phyloP scores from a whole-genome alignment of 2,113 vertebrate genomes.

The Sciurus niger region DNA sequence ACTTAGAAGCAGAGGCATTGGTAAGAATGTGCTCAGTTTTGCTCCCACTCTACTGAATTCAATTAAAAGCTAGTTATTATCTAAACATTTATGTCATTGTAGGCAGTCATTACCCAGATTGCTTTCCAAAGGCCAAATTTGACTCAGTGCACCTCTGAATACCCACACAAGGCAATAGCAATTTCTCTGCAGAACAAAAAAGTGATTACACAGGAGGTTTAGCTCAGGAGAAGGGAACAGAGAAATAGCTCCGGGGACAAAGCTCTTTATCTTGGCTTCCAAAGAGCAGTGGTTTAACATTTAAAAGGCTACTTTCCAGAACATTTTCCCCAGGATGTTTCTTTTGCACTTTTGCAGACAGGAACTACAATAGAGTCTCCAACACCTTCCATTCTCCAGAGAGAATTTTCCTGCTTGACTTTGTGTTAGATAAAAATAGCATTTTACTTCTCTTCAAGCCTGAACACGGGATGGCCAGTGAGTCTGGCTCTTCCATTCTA shows the following conservation, averaged over 20 bases:
- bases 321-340: slow-evolving; percentile 26
- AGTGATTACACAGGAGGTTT: slow-evolving; percentile 36
- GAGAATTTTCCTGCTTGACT: slow-evolving; percentile 48
- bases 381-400: background rate
- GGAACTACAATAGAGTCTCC: background rate
- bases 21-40: background rate
- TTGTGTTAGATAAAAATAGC: slow-evolving; percentile 62
- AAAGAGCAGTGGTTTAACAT: slow-evolving; percentile 58
- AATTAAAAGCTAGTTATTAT: slow-evolving; percentile 70
- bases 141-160: slow-evolving; percentile 45
- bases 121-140: slow-evolving; percentile 70
- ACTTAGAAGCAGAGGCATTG: background rate
- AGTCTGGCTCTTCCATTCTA: background rate
- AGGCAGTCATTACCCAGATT: slow-evolving; percentile 66
- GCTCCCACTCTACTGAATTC: slow-evolving; percentile 41
- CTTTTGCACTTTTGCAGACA: background rate
- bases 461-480: slow-evolving; percentile 8
- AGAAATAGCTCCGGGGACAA: slow-evolving; percentile 65
- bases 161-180: background rate
- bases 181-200: slow-evolving; percentile 53
- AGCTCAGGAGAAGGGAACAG: background rate
- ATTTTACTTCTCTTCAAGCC: slow-evolving; percentile 20
- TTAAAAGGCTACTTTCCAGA: slow-evolving; percentile 52
- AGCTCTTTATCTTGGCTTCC: slow-evolving; percentile 78
- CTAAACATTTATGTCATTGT: slow-evolving; percentile 68